Evolutionary conservation across 2,113 vertebrate genomes (phyloP).

Genomic region (Varanus komodoensis): DNA sequence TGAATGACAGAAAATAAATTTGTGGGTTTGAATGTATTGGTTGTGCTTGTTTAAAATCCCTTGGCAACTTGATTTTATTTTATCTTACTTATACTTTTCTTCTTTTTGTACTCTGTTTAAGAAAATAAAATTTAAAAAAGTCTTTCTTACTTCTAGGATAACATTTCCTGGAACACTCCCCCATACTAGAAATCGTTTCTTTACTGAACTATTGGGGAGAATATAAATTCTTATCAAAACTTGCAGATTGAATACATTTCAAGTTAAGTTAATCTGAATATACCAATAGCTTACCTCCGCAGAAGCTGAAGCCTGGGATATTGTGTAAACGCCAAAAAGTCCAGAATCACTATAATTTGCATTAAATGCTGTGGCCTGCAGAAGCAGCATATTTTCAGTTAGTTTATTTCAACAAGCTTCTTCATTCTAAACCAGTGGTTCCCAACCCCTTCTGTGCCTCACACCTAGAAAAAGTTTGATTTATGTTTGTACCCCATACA

Average conservation of each 20-base stretch:
- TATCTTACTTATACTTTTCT: too few relatives aligned
- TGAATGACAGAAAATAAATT: too few relatives aligned
- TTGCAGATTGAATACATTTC: neutral
- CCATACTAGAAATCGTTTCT: constrained; percentile 2
- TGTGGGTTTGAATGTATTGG: too few relatives aligned
- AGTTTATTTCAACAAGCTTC: constrained; percentile 4
- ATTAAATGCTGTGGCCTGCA: constrained; percentile 90
- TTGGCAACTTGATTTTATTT: too few relatives aligned
- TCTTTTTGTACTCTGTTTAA: too few relatives aligned
- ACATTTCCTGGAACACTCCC: neutral
- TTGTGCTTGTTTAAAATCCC: too few relatives aligned
- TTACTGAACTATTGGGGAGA: neutral
- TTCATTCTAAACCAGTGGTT: neutral
- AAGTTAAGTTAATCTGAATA: neutral
- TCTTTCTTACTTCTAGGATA: constrained; percentile 6
- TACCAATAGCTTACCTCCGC: constrained; percentile 83
- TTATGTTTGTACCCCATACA: too few relatives aligned
- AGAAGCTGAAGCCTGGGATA: constrained; percentile 83
- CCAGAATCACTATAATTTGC: constrained; percentile 93
- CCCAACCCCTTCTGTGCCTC: too few relatives aligned
- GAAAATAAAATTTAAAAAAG: too few relatives aligned
- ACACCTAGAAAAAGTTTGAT: too few relatives aligned
- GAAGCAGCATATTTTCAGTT: constrained; percentile 45
- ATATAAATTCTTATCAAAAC: neutral
- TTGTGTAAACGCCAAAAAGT: constrained; percentile 92